Evolutionary conservation across 2,797 vertebrate species (phyloP).

Genomic region (Phataginus tricuspis): DNA sequence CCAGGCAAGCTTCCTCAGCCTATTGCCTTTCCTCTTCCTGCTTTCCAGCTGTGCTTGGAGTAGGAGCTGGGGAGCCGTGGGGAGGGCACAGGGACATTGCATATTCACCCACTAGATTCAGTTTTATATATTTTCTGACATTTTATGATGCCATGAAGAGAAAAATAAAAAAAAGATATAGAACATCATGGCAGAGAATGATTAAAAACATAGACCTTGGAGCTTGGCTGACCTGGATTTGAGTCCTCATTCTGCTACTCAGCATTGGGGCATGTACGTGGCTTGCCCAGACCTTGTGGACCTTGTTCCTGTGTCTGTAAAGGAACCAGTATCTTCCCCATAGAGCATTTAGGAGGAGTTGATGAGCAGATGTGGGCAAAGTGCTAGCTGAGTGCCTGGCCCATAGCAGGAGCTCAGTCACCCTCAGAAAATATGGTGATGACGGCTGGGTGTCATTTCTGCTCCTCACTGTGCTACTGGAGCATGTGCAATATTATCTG

Average conservation of each 20-base stretch:
- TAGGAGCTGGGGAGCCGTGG: neutral
- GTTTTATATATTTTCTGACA: neutral
- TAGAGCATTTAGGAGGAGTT: neutral
- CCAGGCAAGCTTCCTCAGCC: neutral
- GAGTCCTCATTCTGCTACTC: neutral
- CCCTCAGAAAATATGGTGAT: neutral
- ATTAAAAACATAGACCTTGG: neutral
- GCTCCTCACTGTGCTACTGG: neutral
- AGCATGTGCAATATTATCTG: neutral
- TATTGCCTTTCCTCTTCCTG: neutral
- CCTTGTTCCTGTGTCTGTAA: neutral
- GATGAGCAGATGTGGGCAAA: neutral
- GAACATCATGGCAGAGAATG: neutral
- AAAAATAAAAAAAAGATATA: neutral
- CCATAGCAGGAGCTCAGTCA: neutral
- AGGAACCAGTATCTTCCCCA: neutral
- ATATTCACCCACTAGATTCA: neutral
- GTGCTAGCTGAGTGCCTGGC: neutral
- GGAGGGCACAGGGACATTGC: neutral
- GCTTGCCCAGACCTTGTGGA: neutral
- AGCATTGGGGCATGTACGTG: neutral
- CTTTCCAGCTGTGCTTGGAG: constrained; percentile 13
- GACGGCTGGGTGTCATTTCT: neutral
- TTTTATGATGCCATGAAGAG: neutral
- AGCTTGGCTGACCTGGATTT: neutral